phyloP scores from a whole-genome alignment of 2,888 invertebrate species.

The Pandemis corylana region DNA sequence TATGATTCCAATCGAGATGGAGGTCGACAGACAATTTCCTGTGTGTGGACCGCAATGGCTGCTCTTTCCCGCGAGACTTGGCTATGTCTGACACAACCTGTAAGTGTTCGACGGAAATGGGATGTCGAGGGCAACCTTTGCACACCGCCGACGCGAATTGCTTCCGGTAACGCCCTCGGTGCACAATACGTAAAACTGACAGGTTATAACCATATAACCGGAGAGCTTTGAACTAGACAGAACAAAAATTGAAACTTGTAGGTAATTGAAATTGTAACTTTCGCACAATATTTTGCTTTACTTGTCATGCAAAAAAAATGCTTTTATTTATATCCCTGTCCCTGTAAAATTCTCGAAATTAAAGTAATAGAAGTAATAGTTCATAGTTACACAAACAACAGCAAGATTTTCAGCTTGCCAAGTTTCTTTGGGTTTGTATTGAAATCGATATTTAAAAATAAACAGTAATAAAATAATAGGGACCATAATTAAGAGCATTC shows the following conservation, averaged over 20 bases:
- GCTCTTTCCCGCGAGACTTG: slow-evolving; percentile 73
- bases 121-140: slow-evolving; percentile 73
- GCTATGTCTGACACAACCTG: slow-evolving; percentile 69
- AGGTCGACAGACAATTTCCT: slow-evolving; percentile 83
- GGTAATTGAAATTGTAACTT: neutral
- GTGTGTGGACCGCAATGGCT: slow-evolving; percentile 68
- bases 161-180: slow-evolving; percentile 59
- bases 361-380: neutral
- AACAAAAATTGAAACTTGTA: neutral
- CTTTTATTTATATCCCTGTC: no score
- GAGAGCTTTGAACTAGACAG: neutral
- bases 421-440: no score
- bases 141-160: slow-evolving; percentile 66
- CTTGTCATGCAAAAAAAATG: no score
- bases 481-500: no score
- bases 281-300: no score
- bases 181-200: slow-evolving; percentile 28
- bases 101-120: slow-evolving; percentile 77
- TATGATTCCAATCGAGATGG: slow-evolving; percentile 60
- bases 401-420: neutral
- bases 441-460: no score
- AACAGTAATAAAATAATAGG: no score
- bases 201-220: slow-evolving; percentile 12
- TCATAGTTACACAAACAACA: slow-evolving; percentile 3
- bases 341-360: neutral